Percentiles rank a stretch among this genome's conserved stretches.
Evolutionary conservation across 2,113 vertebrate species (phyloP).

Genomic region (Talpa occidentalis): DNA sequence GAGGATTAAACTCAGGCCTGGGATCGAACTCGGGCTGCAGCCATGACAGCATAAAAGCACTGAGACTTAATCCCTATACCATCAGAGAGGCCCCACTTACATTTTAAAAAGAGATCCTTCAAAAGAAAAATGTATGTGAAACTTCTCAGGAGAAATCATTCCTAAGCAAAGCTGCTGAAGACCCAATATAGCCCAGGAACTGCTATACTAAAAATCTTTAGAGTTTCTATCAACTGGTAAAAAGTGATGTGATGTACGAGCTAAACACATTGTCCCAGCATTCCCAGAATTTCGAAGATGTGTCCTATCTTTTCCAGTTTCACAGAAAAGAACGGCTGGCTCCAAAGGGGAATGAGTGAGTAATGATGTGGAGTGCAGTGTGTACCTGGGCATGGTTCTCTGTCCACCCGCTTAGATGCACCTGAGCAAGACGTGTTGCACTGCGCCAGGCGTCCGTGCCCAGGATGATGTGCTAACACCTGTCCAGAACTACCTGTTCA

Average conservation of each 20-base stretch:
- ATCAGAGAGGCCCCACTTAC: too few species aligned
- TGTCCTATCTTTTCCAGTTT: neutral
- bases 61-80: too few species aligned
- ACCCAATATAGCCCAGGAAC: constrained; percentile 16
- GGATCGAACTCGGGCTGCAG: too few species aligned
- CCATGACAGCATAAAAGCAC: too few species aligned
- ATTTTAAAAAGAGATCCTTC: constrained; percentile 19
- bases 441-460: neutral
- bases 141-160: constrained; percentile 35
- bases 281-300: neutral
- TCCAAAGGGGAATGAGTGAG: constrained; percentile 64
- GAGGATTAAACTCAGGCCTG: too few species aligned
- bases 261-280: neutral
- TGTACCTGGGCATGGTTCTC: constrained; percentile 53
- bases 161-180: neutral
- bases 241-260: too few species aligned
- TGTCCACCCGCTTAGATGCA: constrained; percentile 24
- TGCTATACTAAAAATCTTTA: neutral
- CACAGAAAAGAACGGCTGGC: neutral
- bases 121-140: constrained; percentile 42
- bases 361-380: constrained; percentile 43
- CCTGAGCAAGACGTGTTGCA: constrained; percentile 68
- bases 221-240: too few species aligned
- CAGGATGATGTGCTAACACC: constrained; percentile 71
- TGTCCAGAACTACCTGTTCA: constrained; percentile 80